Conservation (phyloP, 1,140 invertebrate species). For the Potamilus streckersoni region DNA sequence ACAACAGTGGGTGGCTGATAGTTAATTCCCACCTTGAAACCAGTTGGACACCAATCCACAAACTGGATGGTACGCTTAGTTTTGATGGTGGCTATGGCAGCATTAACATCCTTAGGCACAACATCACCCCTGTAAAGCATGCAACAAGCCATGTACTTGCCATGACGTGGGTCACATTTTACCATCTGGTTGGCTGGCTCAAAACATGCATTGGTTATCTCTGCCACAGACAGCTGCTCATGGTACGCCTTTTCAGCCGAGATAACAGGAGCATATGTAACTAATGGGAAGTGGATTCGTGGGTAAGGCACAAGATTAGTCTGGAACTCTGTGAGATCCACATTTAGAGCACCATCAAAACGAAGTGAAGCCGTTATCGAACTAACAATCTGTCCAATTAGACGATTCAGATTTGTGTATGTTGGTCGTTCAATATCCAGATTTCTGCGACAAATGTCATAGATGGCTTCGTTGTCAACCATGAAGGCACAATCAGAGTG, state of each 20-base stretch:
- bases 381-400: slow-evolving; percentile 74
- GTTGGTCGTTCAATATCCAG: slow-evolving; percentile 85
- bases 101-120: slow-evolving; percentile 85
- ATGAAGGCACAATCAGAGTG: slow-evolving; percentile 71
- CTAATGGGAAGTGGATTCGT: slow-evolving; percentile 65
- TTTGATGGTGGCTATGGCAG: slow-evolving; percentile 86
- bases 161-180: slow-evolving; percentile 89
- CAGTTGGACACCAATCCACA: slow-evolving; percentile 93
- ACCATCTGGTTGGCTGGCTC: slow-evolving; percentile 92
- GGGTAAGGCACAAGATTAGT: slow-evolving; percentile 68
- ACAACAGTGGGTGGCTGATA: slow-evolving; percentile 62
- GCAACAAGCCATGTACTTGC: slow-evolving; percentile 88
- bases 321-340: slow-evolving; percentile 88
- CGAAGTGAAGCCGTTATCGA: slow-evolving; percentile 87
- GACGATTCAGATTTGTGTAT: slow-evolving; percentile 63
- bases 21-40: slow-evolving; percentile 68
- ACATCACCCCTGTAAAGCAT: slow-evolving; percentile 68
- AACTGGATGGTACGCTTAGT: slow-evolving; percentile 81
- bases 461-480: slow-evolving; percentile 91
- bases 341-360: slow-evolving; percentile 87
- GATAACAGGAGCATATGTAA: slow-evolving; percentile 64
- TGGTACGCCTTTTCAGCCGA: slow-evolving; percentile 67
- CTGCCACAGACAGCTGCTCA: slow-evolving; percentile 74
- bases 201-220: slow-evolving; percentile 83
- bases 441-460: slow-evolving; percentile 89